Percentiles rank a stretch among this genome's conserved stretches.
These are phyloP conservation scores for Schmidtea mediterranea DNA, from an alignment of 1,140 invertebrate genomes.

Conservation along the genomic window DNA sequence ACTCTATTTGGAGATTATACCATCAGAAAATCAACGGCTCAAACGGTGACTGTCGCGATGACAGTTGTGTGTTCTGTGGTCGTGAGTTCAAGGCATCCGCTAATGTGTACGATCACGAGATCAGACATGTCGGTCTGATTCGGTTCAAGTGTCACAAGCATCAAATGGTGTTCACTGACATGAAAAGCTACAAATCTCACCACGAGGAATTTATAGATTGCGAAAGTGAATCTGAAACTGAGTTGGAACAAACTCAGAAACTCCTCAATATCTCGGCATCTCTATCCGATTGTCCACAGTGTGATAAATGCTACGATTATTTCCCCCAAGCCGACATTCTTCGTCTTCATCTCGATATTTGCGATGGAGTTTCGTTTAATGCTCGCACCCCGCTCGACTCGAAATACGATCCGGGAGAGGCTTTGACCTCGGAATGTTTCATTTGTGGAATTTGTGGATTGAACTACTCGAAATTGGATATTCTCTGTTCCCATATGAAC, in stretches of 20 bases:
- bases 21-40: background rate
- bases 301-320: constrained; percentile 5
- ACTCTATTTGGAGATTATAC: background rate
- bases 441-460: constrained; percentile 5
- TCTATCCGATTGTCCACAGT: background rate
- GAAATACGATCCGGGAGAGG: background rate
- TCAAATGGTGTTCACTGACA: background rate
- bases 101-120: constrained; percentile 4
- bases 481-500: background rate
- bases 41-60: background rate
- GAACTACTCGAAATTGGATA: background rate
- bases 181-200: background rate
- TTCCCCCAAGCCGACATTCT: background rate
- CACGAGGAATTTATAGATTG: background rate
- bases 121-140: background rate
- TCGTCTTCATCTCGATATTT: background rate
- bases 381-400: background rate
- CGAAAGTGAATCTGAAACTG: background rate
- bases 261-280: background rate
- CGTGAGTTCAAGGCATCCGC: constrained; percentile 1
- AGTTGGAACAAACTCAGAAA: background rate
- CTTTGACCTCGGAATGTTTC: background rate
- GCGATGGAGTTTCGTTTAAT: constrained; percentile 1
- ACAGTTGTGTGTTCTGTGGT: background rate
- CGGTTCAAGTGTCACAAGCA: constrained; percentile 4